Conservation (phyloP, 2,888 invertebrate genomes). For the Bimastos eiseni region DNA sequence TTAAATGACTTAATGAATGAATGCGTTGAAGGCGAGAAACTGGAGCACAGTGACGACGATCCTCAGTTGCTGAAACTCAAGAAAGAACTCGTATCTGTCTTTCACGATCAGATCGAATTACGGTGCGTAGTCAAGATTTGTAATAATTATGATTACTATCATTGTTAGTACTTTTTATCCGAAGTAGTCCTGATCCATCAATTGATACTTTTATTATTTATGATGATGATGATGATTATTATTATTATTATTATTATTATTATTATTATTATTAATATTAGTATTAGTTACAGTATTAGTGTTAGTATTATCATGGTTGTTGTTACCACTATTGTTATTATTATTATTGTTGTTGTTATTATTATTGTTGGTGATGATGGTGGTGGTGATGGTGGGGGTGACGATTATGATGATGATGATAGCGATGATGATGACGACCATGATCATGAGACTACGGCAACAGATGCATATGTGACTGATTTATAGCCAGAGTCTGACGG, state of each 20-base stretch:
- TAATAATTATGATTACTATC: too few relatives aligned
- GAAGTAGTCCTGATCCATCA: too few relatives aligned
- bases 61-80: not conserved
- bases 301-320: not conserved
- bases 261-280: not conserved
- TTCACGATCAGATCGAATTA: constrained; percentile 14
- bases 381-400: not conserved
- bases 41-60: not conserved
- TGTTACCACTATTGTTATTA: too few relatives aligned
- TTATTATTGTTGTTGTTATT: not conserved
- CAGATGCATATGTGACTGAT: not conserved
- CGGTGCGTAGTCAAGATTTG: not conserved
- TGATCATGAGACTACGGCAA: not conserved
- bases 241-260: too few relatives aligned
- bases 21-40: not conserved
- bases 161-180: not conserved
- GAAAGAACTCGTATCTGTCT: constrained; percentile 8
- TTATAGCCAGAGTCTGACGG: constrained; percentile 76
- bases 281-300: not conserved
- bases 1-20: not conserved
- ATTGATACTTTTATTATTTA: too few relatives aligned
- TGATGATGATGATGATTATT: not conserved
- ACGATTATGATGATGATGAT: not conserved
- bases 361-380: constrained; percentile 1
- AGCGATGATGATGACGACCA: constrained; percentile 1